Evolutionary conservation across 1,140 invertebrate genomes (phyloP).

Genomic region (Protaetia brevitarsis): DNA sequence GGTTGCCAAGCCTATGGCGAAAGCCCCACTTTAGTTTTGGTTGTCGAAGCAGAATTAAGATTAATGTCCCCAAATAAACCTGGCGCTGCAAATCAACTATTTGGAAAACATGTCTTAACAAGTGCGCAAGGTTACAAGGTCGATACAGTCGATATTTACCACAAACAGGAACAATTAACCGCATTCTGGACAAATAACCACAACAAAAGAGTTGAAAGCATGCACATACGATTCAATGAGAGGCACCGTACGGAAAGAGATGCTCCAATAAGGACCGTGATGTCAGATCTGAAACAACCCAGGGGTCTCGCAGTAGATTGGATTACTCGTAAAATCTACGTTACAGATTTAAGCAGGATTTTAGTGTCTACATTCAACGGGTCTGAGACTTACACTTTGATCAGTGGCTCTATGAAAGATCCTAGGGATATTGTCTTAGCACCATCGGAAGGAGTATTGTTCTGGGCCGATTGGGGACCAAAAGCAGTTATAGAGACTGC

Average conservation of each 20-base stretch:
- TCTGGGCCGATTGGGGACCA: constrained; percentile 49
- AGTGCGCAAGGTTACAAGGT: constrained; percentile 43
- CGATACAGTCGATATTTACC: constrained; percentile 57
- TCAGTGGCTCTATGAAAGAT: constrained; percentile 58
- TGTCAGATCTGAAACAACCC: constrained; percentile 56
- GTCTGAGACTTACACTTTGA: constrained; percentile 55
- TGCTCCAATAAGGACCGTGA: constrained; percentile 35
- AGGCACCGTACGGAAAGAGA: constrained; percentile 36
- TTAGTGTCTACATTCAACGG: constrained; percentile 61
- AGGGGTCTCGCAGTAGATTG: constrained; percentile 78
- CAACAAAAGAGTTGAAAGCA: constrained; percentile 48
- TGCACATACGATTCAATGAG: constrained; percentile 41
- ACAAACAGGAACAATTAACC: constrained; percentile 47
- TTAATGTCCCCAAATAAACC: constrained; percentile 62
- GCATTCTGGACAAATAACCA: constrained; percentile 58
- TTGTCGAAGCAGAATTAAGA: constrained; percentile 62
- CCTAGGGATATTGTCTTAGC: constrained; percentile 66
- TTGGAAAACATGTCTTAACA: constrained; percentile 39
- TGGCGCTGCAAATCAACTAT: constrained; percentile 48
- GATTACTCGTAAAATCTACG: constrained; percentile 69
- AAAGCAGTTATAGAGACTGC: constrained; percentile 61
- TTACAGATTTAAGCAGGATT: constrained; percentile 66
- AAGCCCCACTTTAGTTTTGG: constrained; percentile 59
- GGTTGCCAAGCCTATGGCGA: constrained; percentile 57
- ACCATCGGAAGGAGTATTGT: constrained; percentile 56